Percentiles rank a stretch among this genome's conserved stretches.
Conservation (phyloP, 2,888 invertebrate genomes). For the Ganaspis brasiliensis region DNA sequence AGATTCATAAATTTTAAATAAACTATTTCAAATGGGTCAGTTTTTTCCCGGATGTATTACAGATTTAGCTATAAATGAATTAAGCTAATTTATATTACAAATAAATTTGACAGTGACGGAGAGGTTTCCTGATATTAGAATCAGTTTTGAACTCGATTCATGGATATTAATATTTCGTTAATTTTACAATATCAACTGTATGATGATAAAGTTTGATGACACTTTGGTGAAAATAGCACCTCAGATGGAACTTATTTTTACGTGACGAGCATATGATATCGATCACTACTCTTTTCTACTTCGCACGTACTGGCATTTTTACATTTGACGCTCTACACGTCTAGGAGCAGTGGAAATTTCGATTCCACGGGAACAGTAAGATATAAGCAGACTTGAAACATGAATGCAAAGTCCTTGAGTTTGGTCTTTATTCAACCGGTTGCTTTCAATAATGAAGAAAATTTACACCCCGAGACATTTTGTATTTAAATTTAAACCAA, state of each 20-base stretch:
- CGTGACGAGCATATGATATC: not conserved
- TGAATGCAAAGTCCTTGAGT: not conserved
- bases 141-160: not conserved
- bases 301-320: slow-evolving; percentile 11
- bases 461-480: not conserved
- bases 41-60: no score
- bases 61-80: no score
- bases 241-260: slow-evolving; percentile 18
- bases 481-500: no score
- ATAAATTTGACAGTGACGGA: no score
- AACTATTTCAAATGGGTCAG: no score
- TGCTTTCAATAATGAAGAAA: not conserved
- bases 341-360: not conserved
- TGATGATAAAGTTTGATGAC: slow-evolving; percentile 1
- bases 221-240: slow-evolving; percentile 16
- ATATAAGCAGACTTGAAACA: slow-evolving; percentile 3
- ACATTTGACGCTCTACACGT: not conserved
- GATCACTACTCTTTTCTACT: not conserved
- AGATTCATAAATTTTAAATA: no score
- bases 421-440: not conserved
- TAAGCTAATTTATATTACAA: no score
- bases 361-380: slow-evolving; percentile 2
- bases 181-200: not conserved
- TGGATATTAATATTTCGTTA: not conserved
- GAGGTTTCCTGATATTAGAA: no score